Conservation (phyloP, 2,113 vertebrate species). For the Rallus limicola region DNA sequence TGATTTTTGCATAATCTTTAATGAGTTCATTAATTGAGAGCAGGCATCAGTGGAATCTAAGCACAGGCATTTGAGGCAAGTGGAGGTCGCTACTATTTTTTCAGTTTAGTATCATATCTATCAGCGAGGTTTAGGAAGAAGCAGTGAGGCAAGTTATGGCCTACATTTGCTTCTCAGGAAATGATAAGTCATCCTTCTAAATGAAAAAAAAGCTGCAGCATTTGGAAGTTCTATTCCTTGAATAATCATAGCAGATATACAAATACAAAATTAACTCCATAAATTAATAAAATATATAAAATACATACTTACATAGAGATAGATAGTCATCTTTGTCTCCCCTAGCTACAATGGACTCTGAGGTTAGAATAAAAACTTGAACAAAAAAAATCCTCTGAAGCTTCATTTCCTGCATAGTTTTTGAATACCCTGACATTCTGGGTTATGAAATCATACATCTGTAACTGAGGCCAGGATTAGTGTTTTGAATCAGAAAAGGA, state of each 20-base stretch:
- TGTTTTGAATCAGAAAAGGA: not conserved
- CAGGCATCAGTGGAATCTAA: not conserved
- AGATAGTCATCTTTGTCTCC: not conserved
- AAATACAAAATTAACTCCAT: not conserved
- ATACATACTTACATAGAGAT: not conserved
- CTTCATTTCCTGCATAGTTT: not conserved
- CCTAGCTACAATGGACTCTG: not conserved
- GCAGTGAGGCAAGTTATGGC: not conserved
- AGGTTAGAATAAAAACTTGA: not conserved
- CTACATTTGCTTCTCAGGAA: conserved; percentile 28
- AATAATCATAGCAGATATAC: not conserved
- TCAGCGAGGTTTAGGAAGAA: not conserved
- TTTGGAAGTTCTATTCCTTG: not conserved
- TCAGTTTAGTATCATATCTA: not conserved
- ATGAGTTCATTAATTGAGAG: not conserved
- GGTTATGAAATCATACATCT: not conserved
- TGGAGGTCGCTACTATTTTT: not conserved
- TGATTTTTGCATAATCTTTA: not conserved
- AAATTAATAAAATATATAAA: not conserved
- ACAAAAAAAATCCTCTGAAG: not conserved
- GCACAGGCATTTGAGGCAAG: not conserved
- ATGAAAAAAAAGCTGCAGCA: not conserved
- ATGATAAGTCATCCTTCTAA: not conserved
- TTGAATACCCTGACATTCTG: not conserved
- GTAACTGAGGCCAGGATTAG: not conserved